These are phyloP conservation scores for Ptychochromis oligacanthus DNA, from an alignment of 2,113 vertebrate genomes.

Conservation along the genomic window DNA sequence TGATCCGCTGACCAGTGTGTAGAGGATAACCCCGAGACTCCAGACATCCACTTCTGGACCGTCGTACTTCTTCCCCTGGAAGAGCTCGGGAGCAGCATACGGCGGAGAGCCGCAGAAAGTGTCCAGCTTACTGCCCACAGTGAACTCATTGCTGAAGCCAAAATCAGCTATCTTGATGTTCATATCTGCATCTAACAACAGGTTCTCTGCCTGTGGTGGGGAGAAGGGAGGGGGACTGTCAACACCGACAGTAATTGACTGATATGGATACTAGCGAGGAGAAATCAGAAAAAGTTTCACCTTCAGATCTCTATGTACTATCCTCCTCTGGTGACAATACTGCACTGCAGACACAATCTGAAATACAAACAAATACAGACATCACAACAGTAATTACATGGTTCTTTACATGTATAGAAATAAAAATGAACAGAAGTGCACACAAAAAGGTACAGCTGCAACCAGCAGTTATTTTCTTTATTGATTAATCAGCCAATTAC, in stretches of 20 bases:
- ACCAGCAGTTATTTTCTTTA: background rate
- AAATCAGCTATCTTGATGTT: conserved; percentile 99
- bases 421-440: too few species aligned
- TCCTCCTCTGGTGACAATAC: conserved; percentile 97
- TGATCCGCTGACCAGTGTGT: conserved; percentile 95
- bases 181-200: conserved; percentile 95
- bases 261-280: background rate
- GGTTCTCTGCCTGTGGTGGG: conserved; percentile 90
- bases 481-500: background rate
- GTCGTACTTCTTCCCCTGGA: conserved; percentile 97
- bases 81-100: conserved; percentile 95
- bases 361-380: conserved; percentile 68
- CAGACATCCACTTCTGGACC: conserved; percentile 97
- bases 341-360: conserved; percentile 99
- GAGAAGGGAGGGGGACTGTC: conserved; percentile 20
- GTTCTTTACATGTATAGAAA: too few species aligned
- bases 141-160: conserved; percentile 98
- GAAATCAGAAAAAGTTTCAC: conserved; percentile 66
- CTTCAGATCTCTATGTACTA: conserved; percentile 98
- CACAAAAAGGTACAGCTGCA: background rate
- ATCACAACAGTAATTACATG: background rate
- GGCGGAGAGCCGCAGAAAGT: conserved; percentile 97
- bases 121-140: conserved; percentile 94
- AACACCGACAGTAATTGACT: background rate
- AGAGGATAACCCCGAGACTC: conserved; percentile 97